These are phyloP conservation scores for Cyprinodon tularosa DNA, from an alignment of 2,113 vertebrate species.

Conservation along the genomic window DNA sequence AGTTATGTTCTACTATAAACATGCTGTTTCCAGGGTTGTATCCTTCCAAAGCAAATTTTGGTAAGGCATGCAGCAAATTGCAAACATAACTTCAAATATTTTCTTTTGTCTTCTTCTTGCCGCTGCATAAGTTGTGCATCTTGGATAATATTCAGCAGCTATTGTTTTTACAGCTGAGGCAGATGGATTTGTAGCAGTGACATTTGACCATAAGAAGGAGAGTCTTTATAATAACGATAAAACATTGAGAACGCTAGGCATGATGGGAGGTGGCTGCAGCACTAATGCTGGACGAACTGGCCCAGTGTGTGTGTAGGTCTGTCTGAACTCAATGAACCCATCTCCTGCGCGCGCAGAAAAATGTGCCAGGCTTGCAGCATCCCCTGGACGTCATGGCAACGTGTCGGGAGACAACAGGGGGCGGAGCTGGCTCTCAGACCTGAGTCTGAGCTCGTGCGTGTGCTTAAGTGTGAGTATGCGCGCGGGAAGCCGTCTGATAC, in stretches of 20 bases:
- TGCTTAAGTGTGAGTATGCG: conserved; percentile 5
- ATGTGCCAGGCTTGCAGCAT: conserved; percentile 74
- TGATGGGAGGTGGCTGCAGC: neutral
- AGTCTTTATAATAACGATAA: neutral
- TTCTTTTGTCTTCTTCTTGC: too few relatives aligned
- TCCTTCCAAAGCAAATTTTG: too few relatives aligned
- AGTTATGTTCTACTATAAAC: too few relatives aligned
- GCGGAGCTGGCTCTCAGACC: conserved; percentile 49
- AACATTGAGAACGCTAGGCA: neutral
- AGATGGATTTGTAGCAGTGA: neutral
- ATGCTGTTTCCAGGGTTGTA: too few relatives aligned
- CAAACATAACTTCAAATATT: too few relatives aligned
- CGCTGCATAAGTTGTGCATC: too few relatives aligned
- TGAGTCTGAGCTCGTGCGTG: conserved; percentile 13
- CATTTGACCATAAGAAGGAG: neutral
- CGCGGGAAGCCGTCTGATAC: conserved; percentile 31
- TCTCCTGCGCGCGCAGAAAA: conserved; percentile 51
- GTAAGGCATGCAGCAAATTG: too few relatives aligned
- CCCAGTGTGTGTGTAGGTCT: neutral
- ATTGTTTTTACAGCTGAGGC: too few relatives aligned
- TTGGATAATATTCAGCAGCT: too few relatives aligned
- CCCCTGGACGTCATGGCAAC: conserved; percentile 79
- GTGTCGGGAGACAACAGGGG: conserved; percentile 63
- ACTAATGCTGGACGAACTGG: neutral
- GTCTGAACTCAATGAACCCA: conserved; percentile 67